Evolutionary conservation across 2,797 vertebrate genomes (phyloP), one percentile per base, ranked within the genome.

Genomic region (Balearica regulorum): DNA sequence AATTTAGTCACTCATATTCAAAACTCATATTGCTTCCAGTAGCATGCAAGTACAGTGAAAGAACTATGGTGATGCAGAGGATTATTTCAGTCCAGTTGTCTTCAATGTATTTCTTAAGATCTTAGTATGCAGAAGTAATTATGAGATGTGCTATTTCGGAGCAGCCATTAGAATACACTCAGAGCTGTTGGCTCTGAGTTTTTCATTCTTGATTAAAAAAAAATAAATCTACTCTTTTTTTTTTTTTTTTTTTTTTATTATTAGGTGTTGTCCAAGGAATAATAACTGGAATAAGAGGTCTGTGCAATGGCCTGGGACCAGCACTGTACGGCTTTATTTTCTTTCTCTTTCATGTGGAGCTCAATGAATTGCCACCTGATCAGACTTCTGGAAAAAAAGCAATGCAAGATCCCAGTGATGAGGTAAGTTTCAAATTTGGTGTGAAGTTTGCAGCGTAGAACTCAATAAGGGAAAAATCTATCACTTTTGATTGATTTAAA

Each of bases 241-340:
- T 10, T 24, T 53, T 26, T 29, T 35, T 43, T 49, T 51, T 51
- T 18, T 29, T 35, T 43, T 49, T 51, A 51, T 18, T 51, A 29
- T 48, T 77, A 98, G 99, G 99, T 85, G 98, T 99, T 90, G 98
- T 99, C 35, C 99, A 99, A 97, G 99, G 99, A 51, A 99, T 99
- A 98, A 98, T 99, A 97, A 99, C 99, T 48, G 99, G 99, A 87
- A 98, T 99, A 96, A 97, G 99, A 95, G 99, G 99, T 26, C 97
- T 99, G 35, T 99, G 99, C 96, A 99, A 99, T 71, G 99, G 99
- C 53, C 98, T 99, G 77, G 99, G 99, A 43, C 99, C 99, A 29
- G 99, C 99, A 15, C 97, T 99, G 7, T 99, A 99, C 46, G 99
- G 99, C 44, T 99, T 99, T 87, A 98, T 99, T 97, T 99, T 99